Base-by-base conservation (phyloP, 2,888 invertebrate genomes). In the Pogonocherus hispidulus region DNA sequence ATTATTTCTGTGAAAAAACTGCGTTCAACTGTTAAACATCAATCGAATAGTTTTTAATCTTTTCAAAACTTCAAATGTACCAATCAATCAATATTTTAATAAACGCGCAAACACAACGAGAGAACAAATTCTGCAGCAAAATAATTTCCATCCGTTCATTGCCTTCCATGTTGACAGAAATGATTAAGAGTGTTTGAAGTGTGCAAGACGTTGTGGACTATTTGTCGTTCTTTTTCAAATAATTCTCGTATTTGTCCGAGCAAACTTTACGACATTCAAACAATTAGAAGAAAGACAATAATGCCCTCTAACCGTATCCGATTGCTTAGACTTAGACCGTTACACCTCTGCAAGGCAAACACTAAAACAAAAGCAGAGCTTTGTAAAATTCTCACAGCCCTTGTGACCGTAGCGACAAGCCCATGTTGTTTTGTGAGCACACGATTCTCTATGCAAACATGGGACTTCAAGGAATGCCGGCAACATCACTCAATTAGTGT, bases 111-210 rank as follows among this genome's bases (percentile, higher is more conserved):
- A n/a, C n/a, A n/a, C n/a, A n/a, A n/a, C n/a, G n/a, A n/a, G n/a
- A n/a, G 27, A 27, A 27, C 27, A 27, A 27, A 27, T 27, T 5
- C 8, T 27, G 27, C n/a, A 8, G 27, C 27, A 27, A 27, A 27
- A 27, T 8, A 27, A n/a, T n/a, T n/a, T n/a, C n/a, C n/a, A n/a
- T n/a, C n/a, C n/a, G 66, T 63, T 52, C 66, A 63, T 62, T 62
- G 51, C 63, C 62, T 66, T 35, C 44, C 32, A 16, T 63, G 14
- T 66, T 62, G 63, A 69, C 69, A 56, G 16, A 65, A 66, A 46
- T 44, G 27, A 32, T 65, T 52, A 65, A 44, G 22, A 27, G 14
- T 56, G 51, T 65, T 66, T 66, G 52, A 63, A 67, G 54, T 54
- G 57, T 63, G 67, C 57, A 62, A 41, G 51, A 51, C 62, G 32